Base-by-base conservation (phyloP, 2,797 vertebrate genomes). In the Oophaga sylvatica region DNA sequence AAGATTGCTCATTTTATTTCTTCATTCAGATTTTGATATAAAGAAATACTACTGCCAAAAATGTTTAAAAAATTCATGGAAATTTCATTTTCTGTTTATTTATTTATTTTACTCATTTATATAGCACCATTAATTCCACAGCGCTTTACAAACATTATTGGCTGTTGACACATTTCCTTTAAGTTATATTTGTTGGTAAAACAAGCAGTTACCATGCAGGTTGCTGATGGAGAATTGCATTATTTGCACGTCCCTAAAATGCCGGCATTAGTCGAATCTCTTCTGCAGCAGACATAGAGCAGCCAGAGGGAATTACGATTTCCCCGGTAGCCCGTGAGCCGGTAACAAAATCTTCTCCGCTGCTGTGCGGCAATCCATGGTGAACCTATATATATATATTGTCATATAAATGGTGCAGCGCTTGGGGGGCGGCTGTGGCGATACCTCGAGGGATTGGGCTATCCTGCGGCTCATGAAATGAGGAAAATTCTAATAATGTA, bases 321-420 rank as follows among this genome's bases (percentile, higher is more conserved):
- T 57, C 77, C 57, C 17, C 31, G 77, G 77, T 75, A 13, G 73
- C 41, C 73, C 53, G n/a, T n/a, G 73, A 76, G 73, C 73, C n/a
- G 73, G 73, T 76, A 45, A 53, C 73, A 76, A 53, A 48, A 45
- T 22, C 35, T 3, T n/a, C 5, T 76, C n/a, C 73, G 5, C 73
- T 7, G 45, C 19, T 76, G 35, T 76, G n/a, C 22, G 11, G 73
- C 41, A 76, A 76, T 48, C 73, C n/a, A 45, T 73, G 13, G 45
- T 6, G 41, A n/a, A 48, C 41, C 41, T 53, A 76, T 1, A 5
- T 0, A 45, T 45, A n/a, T 53, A 76, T 76, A 76, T 53, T 48
- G 41, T 26, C 73, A 76, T n/a, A 53, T 76, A 53, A 48, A n/a
- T 45, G 13, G 20, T 45, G 19, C 22, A 73, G 70, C 9, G 73